phyloP scores from a whole-genome alignment of 2,888 invertebrate genomes.

The Agonopterix alstromeriana region DNA sequence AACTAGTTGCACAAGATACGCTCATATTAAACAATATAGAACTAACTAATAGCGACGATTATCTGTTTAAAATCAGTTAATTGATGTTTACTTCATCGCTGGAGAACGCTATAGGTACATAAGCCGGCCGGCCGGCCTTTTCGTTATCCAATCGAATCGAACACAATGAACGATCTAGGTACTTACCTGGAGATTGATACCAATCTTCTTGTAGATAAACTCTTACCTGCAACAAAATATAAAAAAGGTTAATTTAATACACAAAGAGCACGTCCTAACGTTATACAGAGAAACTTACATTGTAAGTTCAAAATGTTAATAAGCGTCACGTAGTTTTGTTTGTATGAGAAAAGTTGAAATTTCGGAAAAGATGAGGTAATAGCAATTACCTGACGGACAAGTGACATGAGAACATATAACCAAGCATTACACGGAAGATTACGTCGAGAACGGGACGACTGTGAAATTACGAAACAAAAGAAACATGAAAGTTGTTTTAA shows the following conservation, averaged over 20 bases:
- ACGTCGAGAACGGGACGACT: conserved; percentile 45
- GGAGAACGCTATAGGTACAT: conserved; percentile 5
- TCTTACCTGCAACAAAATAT: conserved; percentile 62
- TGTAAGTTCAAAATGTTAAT: conserved; percentile 44
- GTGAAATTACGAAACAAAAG: conserved; percentile 64
- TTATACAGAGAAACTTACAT: conserved; percentile 17
- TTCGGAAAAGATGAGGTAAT: conserved; percentile 42
- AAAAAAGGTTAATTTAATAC: conserved; percentile 20
- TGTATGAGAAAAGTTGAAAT: not conserved
- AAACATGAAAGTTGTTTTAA: conserved; percentile 57
- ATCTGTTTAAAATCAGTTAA: conserved; percentile 69
- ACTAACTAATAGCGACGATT: conserved; percentile 66
- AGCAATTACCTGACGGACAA: conserved; percentile 32
- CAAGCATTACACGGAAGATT: conserved; percentile 53
- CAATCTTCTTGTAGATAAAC: conserved; percentile 13
- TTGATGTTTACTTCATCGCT: conserved; percentile 63
- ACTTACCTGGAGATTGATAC: conserved; percentile 31
- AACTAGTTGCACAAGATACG: conserved; percentile 65
- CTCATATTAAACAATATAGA: conserved; percentile 71
- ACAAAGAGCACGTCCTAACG: conserved; percentile 6
- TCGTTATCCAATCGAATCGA: not conserved
- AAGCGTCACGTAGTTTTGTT: conserved; percentile 29
- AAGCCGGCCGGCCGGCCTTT: too few relatives aligned
- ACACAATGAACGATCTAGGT: conserved; percentile 11
- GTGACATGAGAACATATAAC: conserved; percentile 51